Evolutionary conservation across 1,140 invertebrate genomes (phyloP).

Genomic region (Matsumurasca onukii): DNA sequence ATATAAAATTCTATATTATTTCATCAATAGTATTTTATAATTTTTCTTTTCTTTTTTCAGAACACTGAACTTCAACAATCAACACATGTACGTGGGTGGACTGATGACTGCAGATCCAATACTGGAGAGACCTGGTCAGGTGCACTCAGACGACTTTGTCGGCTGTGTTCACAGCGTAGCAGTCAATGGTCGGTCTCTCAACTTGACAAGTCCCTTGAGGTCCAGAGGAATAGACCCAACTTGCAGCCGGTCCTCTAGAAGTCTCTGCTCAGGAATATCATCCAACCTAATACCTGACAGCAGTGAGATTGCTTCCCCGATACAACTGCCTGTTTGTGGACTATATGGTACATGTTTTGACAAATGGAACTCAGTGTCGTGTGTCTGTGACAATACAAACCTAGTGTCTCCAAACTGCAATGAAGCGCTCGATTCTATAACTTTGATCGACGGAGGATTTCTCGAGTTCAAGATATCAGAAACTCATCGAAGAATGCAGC

Average conservation of each 20-base stretch:
- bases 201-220: conserved; percentile 72
- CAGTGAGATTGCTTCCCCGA: conserved; percentile 47
- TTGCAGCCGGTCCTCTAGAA: conserved; percentile 65
- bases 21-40: no score
- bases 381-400: conserved; percentile 62
- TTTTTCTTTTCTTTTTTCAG: no score
- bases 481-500: conserved; percentile 80
- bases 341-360: conserved; percentile 72
- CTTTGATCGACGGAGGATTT: conserved; percentile 71
- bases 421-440: conserved; percentile 74
- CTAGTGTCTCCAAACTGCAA: conserved; percentile 77
- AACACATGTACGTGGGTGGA: conserved; percentile 83
- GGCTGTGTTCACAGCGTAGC: conserved; percentile 90
- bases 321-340: conserved; percentile 58
- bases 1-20: no score
- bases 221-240: conserved; percentile 70
- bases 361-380: conserved; percentile 73
- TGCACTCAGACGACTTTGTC: conserved; percentile 88
- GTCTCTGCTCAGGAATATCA: conserved; percentile 51
- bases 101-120: conserved; percentile 79
- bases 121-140: conserved; percentile 81
- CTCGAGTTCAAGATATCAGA: conserved; percentile 80
- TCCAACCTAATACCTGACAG: conserved; percentile 32
- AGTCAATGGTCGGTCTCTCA: conserved; percentile 79
- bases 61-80: conserved; percentile 90